Evolutionary conservation across 2,797 vertebrate species (phyloP).

Genomic region (Petrocephalus sullivani): DNA sequence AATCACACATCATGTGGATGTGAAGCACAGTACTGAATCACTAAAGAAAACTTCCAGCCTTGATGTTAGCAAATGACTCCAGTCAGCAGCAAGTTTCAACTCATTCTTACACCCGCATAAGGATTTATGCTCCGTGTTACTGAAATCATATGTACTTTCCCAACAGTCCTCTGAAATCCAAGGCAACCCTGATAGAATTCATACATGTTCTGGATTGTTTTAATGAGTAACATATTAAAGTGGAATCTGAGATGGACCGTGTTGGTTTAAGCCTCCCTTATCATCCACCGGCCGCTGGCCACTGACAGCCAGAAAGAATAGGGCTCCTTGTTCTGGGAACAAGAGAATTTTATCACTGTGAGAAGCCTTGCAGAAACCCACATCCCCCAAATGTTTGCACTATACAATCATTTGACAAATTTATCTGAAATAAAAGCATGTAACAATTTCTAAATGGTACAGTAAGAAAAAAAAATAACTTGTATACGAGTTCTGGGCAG

Average conservation of each 20-base stretch:
- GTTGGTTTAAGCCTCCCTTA: conserved; percentile 16
- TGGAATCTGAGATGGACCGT: neutral
- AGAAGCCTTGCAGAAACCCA: neutral
- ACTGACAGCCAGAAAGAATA: neutral
- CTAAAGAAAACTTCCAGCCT: neutral
- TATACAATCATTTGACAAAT: neutral
- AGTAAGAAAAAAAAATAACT: neutral
- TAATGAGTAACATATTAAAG: conserved; percentile 25
- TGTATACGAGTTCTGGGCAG: neutral
- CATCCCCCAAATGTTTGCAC: neutral
- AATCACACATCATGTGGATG: neutral
- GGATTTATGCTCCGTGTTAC: neutral
- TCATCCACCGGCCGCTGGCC: neutral
- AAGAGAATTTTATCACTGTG: neutral
- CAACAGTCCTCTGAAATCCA: neutral
- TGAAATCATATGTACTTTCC: neutral
- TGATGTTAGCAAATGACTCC: neutral
- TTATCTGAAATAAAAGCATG: neutral
- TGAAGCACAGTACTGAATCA: neutral
- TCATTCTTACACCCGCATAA: neutral
- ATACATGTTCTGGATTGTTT: neutral
- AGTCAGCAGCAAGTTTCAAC: neutral
- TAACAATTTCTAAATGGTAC: neutral
- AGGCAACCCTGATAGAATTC: neutral
- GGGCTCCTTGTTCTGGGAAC: neutral